These are phyloP conservation scores for Etheostoma perlongum DNA, from an alignment of 2,797 vertebrate genomes.

Conservation along the genomic window DNA sequence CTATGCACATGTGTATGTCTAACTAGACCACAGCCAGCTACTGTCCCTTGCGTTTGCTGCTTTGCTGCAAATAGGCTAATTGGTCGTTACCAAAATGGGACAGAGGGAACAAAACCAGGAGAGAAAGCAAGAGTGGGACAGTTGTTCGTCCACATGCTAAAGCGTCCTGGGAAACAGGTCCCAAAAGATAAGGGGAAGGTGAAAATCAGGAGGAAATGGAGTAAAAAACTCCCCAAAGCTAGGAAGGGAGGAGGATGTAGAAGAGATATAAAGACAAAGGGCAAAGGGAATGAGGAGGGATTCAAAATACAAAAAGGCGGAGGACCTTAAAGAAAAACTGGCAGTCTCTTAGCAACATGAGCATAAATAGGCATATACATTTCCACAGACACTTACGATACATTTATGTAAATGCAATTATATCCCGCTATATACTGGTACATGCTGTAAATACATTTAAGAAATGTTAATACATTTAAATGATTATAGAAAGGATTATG, in stretches of 20 bases:
- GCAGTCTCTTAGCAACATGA: conserved; percentile 46
- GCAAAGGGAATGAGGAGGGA: conserved; percentile 10
- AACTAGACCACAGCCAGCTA: conserved; percentile 54
- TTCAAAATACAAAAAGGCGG: neutral
- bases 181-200: neutral
- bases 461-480: no score
- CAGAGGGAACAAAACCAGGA: conserved; percentile 32
- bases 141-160: neutral
- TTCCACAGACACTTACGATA: no score
- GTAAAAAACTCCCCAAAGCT: neutral
- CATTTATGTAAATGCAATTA: no score
- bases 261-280: neutral
- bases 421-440: no score
- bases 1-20: conserved; percentile 6
- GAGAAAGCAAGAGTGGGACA: conserved; percentile 9
- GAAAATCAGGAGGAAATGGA: neutral
- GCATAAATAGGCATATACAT: conserved; percentile 12
- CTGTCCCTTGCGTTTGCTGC: conserved; percentile 44
- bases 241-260: neutral
- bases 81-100: conserved; percentile 70
- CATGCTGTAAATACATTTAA: no score
- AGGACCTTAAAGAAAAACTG: conserved; percentile 7
- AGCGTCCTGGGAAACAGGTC: conserved; percentile 19
- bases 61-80: conserved; percentile 77
- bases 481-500: no score